Conservation (phyloP, 2,888 invertebrate species). For the Diplolepis rosae region DNA sequence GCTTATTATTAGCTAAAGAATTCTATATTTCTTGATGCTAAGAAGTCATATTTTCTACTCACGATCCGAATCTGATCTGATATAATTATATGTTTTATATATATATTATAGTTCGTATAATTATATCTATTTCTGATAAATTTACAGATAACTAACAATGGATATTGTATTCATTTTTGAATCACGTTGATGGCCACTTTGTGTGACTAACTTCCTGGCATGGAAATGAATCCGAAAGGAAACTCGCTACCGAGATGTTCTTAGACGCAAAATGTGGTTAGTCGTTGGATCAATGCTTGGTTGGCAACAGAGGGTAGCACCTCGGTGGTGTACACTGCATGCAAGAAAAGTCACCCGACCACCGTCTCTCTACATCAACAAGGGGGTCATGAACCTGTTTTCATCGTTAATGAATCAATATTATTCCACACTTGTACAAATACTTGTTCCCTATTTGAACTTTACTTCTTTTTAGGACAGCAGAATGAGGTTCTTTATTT, state of each 20-base stretch:
- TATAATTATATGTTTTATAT: too few species aligned
- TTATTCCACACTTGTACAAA: conserved; percentile 41
- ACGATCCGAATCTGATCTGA: too few species aligned
- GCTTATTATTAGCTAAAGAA: too few species aligned
- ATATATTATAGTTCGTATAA: too few species aligned
- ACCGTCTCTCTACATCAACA: conserved; percentile 38
- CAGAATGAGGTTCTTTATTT: too few species aligned
- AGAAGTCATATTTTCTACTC: too few species aligned
- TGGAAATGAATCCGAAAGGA: conserved; percentile 24
- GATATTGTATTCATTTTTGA: conserved; percentile 3
- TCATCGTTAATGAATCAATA: conserved; percentile 49
- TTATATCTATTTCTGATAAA: neutral
- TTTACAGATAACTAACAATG: neutral
- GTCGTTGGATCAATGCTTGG: conserved; percentile 69
- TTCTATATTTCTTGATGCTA: too few species aligned
- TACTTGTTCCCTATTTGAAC: too few species aligned
- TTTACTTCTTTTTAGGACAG: too few species aligned
- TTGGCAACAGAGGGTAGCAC: conserved; percentile 64
- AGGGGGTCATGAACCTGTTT: conserved; percentile 46
- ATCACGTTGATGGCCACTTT: neutral
- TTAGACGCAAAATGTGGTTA: conserved; percentile 33
- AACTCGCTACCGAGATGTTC: conserved; percentile 32
- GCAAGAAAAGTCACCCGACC: conserved; percentile 41
- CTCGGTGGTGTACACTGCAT: conserved; percentile 32
- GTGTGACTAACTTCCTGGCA: conserved; percentile 23